Conservation (phyloP, 1,140 invertebrate species). For the Maniola jurtina region DNA sequence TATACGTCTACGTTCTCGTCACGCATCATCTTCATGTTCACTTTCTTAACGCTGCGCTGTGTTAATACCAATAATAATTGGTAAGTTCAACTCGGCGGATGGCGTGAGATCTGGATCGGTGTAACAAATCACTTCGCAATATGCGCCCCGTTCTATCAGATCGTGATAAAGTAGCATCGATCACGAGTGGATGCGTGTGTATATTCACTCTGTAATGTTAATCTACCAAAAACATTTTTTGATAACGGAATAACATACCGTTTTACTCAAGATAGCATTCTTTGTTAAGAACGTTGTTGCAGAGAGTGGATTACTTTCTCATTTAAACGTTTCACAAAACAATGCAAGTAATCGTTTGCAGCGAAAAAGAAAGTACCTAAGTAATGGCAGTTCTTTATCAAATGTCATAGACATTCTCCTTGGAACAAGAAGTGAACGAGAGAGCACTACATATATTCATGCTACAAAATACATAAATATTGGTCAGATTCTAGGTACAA, state of each 20-base stretch:
- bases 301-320: background rate
- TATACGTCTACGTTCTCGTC: conserved; percentile 43
- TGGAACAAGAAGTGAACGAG: background rate
- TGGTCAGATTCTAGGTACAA: too few species aligned
- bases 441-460: too few species aligned
- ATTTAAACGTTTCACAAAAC: conserved; percentile 4
- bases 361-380: background rate
- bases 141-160: conserved; percentile 23
- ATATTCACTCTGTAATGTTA: conserved; percentile 22
- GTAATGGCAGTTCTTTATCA: conserved; percentile 1
- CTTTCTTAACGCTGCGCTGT: conserved; percentile 51
- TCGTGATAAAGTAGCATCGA: conserved; percentile 39
- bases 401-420: conserved; percentile 4
- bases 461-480: background rate
- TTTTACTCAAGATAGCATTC: background rate
- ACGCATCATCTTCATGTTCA: conserved; percentile 52
- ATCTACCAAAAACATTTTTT: conserved; percentile 2
- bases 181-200: conserved; percentile 27
- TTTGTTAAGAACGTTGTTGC: background rate
- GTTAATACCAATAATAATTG: conserved; percentile 25
- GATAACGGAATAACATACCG: background rate
- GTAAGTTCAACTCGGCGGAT: conserved; percentile 16
- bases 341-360: background rate
- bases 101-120: conserved; percentile 34
- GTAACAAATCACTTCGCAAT: conserved; percentile 36